These are phyloP conservation scores for Pseudochirops corinnae DNA, from an alignment of 2,797 vertebrate species.

Conservation along the genomic window DNA sequence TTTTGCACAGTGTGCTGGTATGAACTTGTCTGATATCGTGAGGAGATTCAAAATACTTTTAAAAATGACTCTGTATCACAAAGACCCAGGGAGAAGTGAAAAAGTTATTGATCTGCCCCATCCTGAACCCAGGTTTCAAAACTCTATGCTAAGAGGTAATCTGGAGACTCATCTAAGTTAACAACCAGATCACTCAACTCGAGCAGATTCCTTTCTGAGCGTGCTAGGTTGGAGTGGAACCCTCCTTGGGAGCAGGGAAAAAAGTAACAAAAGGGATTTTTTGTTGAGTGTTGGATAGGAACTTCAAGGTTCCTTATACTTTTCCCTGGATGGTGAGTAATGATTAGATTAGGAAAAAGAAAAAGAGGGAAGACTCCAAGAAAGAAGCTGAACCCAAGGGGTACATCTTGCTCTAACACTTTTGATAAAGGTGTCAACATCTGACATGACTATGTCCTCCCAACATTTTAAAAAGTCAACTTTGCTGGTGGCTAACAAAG, in stretches of 20 bases:
- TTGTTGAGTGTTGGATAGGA: background rate
- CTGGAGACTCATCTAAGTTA: background rate
- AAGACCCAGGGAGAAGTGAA: background rate
- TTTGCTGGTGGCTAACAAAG: background rate
- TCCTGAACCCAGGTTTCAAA: background rate
- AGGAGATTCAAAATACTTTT: background rate
- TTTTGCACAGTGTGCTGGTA: background rate
- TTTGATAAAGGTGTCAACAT: background rate
- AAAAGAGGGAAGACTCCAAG: background rate
- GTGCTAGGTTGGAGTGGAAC: background rate
- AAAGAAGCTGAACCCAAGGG: conserved; percentile 15
- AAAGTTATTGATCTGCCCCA: background rate
- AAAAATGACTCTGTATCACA: background rate
- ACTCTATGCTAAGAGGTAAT: background rate
- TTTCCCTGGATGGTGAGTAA: background rate
- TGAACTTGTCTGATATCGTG: background rate
- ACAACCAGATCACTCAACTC: too few species aligned
- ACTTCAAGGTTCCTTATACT: background rate
- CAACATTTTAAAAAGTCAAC: conserved; percentile 15
- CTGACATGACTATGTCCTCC: background rate
- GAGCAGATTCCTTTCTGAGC: background rate
- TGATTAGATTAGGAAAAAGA: background rate
- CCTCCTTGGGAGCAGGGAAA: background rate
- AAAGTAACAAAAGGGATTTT: conserved; percentile 17
- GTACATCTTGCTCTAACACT: conserved; percentile 7